phyloP scores from a whole-genome alignment of 2,888 invertebrate genomes.

The Andrena trimmerana region DNA sequence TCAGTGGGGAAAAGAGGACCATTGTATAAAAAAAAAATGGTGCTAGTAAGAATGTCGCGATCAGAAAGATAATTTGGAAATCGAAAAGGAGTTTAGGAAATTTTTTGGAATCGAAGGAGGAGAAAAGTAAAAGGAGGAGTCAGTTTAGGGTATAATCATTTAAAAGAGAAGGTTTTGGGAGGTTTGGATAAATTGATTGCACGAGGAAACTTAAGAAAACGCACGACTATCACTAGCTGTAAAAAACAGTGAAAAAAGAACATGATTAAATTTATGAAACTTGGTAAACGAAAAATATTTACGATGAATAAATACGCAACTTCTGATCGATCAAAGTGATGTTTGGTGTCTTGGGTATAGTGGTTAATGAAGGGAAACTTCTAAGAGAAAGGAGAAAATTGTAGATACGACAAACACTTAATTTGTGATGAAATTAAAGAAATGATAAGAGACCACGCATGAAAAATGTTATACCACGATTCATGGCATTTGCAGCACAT shows the following conservation, averaged over 20 bases:
- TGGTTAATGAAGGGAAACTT: neutral
- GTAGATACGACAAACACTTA: neutral
- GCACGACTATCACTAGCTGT: neutral
- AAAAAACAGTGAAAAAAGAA: neutral
- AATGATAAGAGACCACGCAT: no score
- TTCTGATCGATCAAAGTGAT: slow-evolving; percentile 6
- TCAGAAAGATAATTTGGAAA: neutral
- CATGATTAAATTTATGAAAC: neutral
- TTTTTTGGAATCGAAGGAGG: neutral
- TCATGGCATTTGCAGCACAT: no score
- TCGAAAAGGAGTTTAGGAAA: neutral
- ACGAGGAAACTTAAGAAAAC: neutral
- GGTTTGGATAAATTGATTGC: neutral
- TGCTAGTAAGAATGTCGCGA: neutral
- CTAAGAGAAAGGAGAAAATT: neutral
- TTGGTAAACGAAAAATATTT: neutral
- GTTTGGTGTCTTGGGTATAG: neutral
- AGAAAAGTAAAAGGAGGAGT: neutral
- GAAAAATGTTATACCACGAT: no score
- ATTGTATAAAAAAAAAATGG: neutral
- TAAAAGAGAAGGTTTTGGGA: neutral
- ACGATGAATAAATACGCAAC: neutral
- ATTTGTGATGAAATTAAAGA: no score
- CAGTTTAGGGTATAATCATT: neutral
- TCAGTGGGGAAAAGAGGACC: neutral